A percentile compares a stretch with the other conserved stretches of the same genome.
phyloP scores from a whole-genome alignment of 2,797 vertebrate genomes.

The Pseudochaenichthys georgianus region DNA sequence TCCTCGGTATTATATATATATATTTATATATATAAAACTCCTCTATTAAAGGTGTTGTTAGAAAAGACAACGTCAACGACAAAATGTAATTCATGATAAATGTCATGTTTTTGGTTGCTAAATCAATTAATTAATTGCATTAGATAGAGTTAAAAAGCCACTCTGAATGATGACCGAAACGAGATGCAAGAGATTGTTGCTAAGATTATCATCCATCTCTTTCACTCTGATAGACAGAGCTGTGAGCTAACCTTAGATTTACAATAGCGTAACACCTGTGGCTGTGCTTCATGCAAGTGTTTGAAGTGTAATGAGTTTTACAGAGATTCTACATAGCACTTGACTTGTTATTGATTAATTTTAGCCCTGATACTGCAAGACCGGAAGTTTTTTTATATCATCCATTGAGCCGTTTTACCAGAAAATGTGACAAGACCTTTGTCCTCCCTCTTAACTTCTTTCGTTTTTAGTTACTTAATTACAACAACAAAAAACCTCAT shows the following conservation, averaged over 20 bases:
- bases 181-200: slow-evolving; percentile 8
- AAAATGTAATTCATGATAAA: not conserved
- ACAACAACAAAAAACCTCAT: slow-evolving; percentile 54
- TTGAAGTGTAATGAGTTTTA: slow-evolving; percentile 70
- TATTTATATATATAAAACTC: not conserved
- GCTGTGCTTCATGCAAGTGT: slow-evolving; percentile 60
- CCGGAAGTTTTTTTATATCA: slow-evolving; percentile 46
- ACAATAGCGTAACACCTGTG: slow-evolving; percentile 79
- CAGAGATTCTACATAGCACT: slow-evolving; percentile 55
- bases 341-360: slow-evolving; percentile 52
- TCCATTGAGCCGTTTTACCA: slow-evolving; percentile 1
- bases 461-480: slow-evolving; percentile 68
- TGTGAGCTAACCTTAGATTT: slow-evolving; percentile 27
- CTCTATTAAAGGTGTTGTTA: not conserved
- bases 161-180: slow-evolving; percentile 23
- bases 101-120: not conserved
- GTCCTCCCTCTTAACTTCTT: slow-evolving; percentile 19
- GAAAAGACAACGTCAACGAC: not conserved
- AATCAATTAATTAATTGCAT: slow-evolving; percentile 6
- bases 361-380: slow-evolving; percentile 53
- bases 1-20: not conserved
- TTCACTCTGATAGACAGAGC: slow-evolving; percentile 23
- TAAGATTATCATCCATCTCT: slow-evolving; percentile 16
- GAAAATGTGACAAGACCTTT: slow-evolving; percentile 24
- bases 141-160: not conserved